These are phyloP conservation scores for Pachypanchax playfairii DNA, from an alignment of 2,113 vertebrate species.

Conservation along the genomic window DNA sequence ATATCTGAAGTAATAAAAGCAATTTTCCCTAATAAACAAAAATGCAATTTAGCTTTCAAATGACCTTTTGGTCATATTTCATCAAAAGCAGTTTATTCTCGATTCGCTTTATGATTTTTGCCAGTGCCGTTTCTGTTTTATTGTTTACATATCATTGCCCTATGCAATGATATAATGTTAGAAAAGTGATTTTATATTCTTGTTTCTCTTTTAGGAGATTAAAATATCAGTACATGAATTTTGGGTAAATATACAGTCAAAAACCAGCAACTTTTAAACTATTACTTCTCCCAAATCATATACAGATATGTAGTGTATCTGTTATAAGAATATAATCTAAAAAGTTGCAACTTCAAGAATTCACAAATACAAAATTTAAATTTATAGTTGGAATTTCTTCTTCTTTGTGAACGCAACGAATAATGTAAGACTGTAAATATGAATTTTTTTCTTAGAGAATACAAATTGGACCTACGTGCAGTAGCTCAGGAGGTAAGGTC, in stretches of 20 bases:
- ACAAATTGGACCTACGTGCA: no score
- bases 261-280: no score
- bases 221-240: slow-evolving; percentile 1
- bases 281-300: no score
- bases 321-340: no score
- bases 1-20: background rate
- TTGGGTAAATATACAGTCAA: background rate
- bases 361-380: no score
- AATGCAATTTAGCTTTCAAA: background rate
- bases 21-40: background rate
- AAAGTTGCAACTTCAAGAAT: no score
- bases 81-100: background rate
- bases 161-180: background rate
- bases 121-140: background rate
- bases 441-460: no score
- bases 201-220: background rate
- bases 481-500: no score
- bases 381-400: no score
- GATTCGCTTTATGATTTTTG: background rate
- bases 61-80: background rate
- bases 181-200: background rate
- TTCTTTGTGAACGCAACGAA: no score
- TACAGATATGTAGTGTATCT: no score
- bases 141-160: background rate
- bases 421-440: no score